Conservation (phyloP, 2,797 vertebrate species). For the Parauchenoglanis punctatus region DNA sequence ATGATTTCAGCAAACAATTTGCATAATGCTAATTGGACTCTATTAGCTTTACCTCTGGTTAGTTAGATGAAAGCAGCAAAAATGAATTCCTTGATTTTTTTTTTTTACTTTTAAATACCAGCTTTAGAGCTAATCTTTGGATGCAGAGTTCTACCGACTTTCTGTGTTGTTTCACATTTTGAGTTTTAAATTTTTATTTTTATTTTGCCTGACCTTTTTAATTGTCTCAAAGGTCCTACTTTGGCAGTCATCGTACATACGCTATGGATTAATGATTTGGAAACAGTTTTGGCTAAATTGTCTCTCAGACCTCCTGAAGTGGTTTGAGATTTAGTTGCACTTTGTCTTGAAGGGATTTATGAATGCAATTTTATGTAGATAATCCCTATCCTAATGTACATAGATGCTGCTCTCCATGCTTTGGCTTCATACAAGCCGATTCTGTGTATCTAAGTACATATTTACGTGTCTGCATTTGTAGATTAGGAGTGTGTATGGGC, state of each 20-base stretch:
- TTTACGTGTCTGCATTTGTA: slow-evolving; percentile 14
- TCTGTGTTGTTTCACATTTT: background rate
- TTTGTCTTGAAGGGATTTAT: background rate
- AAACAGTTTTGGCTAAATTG: slow-evolving; percentile 4
- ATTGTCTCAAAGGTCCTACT: background rate
- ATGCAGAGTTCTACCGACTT: background rate
- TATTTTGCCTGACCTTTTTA: background rate
- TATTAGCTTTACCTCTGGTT: background rate
- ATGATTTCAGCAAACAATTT: background rate
- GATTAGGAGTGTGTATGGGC: slow-evolving; percentile 27
- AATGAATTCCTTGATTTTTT: background rate
- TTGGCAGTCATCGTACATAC: background rate
- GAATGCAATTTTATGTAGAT: background rate
- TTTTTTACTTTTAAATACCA: background rate
- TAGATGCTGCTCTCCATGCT: background rate
- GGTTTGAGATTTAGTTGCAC: background rate
- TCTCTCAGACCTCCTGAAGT: background rate
- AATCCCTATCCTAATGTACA: background rate
- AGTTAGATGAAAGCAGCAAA: background rate
- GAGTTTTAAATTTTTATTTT: background rate
- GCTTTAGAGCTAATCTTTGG: background rate
- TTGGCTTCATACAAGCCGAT: background rate
- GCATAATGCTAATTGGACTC: background rate
- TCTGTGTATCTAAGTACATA: background rate
- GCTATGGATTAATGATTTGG: background rate